Base-by-base conservation (phyloP, 2,888 invertebrate species). In the Erebia epiphron region DNA sequence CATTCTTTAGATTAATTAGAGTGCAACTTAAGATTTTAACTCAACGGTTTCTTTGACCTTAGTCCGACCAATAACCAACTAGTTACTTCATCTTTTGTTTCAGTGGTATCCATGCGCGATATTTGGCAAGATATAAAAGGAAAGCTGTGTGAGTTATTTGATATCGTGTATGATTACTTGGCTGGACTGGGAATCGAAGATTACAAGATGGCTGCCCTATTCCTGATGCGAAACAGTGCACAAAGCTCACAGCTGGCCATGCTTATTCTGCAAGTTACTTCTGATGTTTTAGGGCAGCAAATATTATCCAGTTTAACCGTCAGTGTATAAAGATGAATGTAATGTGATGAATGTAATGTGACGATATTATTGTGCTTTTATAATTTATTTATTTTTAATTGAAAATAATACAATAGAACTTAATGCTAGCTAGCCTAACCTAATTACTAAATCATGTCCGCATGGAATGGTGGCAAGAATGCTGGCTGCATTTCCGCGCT, bases 121-220 rank as follows among this genome's bases (percentile, higher is more conserved):
- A 77, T 90, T 49, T 92, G 92, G 92, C 70, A 83, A 1, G 89
- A 91, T 0, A 79, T 92, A 52, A 90, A 83, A 64, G 78, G 75
- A 0, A 86, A 88, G 67, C 78, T 92, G 0, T 77, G 81, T 0
- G 91, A 90, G 8, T 61, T 93, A 8, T 86, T 88, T 66, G 91
- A 92, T 21, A 81, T 92, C 2, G 92, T 91, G 0, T 93, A 91
- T 68, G 92, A 93, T 73, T 92, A 88, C 74, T 78, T 92, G 5
- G 86, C 87, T 0, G 91, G 91, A 0, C 74, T 93, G 73, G 91
- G 90, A 0, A 67, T 93, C 16, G 82, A 88, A 0, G 91, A 92
- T 75, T 93, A 93, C 77, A 79, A 77, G 65, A 81, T 78, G 5
- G 91, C 88, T 0, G 87, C 85, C 21, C 79, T 73, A 43, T 87